Percentiles rank a stretch among this genome's conserved stretches.
Evolutionary conservation across 1,140 invertebrate species (phyloP).

Genomic region (Drosophila teissieri): DNA sequence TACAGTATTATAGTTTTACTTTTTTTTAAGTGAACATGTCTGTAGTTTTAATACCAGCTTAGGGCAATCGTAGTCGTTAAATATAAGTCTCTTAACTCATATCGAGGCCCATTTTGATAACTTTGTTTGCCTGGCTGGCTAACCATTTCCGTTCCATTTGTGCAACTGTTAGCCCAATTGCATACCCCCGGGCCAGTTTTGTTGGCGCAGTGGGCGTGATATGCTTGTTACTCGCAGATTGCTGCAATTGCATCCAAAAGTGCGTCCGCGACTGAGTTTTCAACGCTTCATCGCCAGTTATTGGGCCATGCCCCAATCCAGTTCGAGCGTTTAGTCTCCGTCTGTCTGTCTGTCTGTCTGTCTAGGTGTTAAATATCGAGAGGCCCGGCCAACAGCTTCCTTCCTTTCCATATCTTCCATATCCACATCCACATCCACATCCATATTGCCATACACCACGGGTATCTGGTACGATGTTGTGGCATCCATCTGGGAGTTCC

Average conservation of each 20-base stretch:
- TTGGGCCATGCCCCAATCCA: conserved; percentile 45
- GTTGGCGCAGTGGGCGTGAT: conserved; percentile 46
- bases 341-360: conserved; percentile 3
- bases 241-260: conserved; percentile 48
- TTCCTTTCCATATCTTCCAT: conserved; percentile 36
- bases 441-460: not conserved
- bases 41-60: not conserved
- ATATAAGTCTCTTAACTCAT: conserved; percentile 12
- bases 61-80: not conserved
- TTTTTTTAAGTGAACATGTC: too few species aligned
- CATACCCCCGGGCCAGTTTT: conserved; percentile 36
- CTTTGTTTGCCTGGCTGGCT: conserved; percentile 41
- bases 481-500: conserved; percentile 74
- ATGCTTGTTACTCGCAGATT: conserved; percentile 51
- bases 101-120: conserved; percentile 29
- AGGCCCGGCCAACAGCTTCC: conserved; percentile 39
- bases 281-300: conserved; percentile 48
- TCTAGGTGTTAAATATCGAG: conserved; percentile 49
- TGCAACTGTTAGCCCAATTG: conserved; percentile 64
- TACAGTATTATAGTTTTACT: too few species aligned
- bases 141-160: conserved; percentile 76
- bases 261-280: conserved; percentile 22
- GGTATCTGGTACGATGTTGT: conserved; percentile 3
- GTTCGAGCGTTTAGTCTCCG: conserved; percentile 47
- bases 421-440: not conserved